phyloP scores from a whole-genome alignment of 1,140 invertebrate genomes.

The Bactericera cockerelli region DNA sequence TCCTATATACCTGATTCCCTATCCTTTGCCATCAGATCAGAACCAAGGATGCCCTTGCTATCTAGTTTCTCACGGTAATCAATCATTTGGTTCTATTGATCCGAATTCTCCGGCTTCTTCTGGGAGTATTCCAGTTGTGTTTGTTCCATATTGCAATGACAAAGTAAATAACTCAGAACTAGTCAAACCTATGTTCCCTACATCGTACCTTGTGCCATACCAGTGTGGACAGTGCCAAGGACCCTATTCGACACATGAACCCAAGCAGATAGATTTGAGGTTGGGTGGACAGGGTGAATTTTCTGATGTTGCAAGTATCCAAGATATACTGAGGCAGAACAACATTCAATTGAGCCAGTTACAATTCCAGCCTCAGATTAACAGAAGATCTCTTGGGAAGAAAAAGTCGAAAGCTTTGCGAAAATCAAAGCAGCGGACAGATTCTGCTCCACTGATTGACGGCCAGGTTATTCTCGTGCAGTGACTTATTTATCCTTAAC shows the following conservation, averaged over 20 bases:
- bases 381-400: neutral
- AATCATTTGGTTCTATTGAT: conserved; percentile 12
- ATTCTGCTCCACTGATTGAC: too few relatives aligned
- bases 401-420: neutral
- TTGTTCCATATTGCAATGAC: conserved; percentile 39
- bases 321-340: neutral
- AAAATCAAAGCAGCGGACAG: too few relatives aligned
- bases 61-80: conserved; percentile 31
- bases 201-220: conserved; percentile 33
- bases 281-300: too few relatives aligned
- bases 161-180: conserved; percentile 29
- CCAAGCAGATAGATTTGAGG: too few relatives aligned
- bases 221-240: conserved; percentile 21
- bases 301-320: neutral
- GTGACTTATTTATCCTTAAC: too few relatives aligned
- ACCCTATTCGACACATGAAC: neutral
- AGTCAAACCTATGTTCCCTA: conserved; percentile 37
- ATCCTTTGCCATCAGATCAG: conserved; percentile 36
- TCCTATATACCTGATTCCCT: conserved; percentile 36
- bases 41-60: conserved; percentile 38
- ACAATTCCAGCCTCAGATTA: neutral
- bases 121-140: conserved; percentile 41
- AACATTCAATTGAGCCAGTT: neutral
- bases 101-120: conserved; percentile 33
- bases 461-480: too few relatives aligned